Conservation (phyloP, 2,113 vertebrate genomes). For the Nymphicus hollandicus region DNA sequence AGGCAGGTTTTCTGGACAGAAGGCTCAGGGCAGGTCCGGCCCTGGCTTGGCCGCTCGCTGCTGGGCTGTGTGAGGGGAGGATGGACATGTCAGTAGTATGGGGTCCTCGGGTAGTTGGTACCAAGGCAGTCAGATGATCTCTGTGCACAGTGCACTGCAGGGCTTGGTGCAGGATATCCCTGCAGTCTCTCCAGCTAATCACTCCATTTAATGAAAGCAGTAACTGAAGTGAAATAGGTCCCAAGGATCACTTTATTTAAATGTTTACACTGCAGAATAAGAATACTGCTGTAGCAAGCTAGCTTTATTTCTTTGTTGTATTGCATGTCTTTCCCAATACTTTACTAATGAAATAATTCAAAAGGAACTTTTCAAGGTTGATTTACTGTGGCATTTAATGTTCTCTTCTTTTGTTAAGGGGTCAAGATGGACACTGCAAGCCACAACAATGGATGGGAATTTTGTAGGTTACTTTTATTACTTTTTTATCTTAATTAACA, state of each 20-base stretch:
- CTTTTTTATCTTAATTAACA: not conserved
- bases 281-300: not conserved
- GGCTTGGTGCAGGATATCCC: not conserved
- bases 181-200: not conserved
- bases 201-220: not conserved
- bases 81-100: rapidly evolving
- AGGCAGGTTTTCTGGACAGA: not conserved
- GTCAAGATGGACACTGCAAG: slow-evolving; percentile 95
- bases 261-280: not conserved
- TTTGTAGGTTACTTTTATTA: slow-evolving; percentile 80
- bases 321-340: not conserved
- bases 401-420: slow-evolving; percentile 74
- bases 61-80: not conserved
- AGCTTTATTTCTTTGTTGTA: not conserved
- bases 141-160: rapidly evolving
- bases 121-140: rapidly evolving
- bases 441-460: slow-evolving; percentile 86
- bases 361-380: not conserved
- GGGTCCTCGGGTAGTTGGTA: rapidly evolving
- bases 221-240: not conserved
- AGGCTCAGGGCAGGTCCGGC: not conserved
- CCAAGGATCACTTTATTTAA: not conserved
- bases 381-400: not conserved
- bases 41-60: not conserved
- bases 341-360: not conserved